phyloP scores from a whole-genome alignment of 2,888 invertebrate species.

The Nesidiocoris tenuis region DNA sequence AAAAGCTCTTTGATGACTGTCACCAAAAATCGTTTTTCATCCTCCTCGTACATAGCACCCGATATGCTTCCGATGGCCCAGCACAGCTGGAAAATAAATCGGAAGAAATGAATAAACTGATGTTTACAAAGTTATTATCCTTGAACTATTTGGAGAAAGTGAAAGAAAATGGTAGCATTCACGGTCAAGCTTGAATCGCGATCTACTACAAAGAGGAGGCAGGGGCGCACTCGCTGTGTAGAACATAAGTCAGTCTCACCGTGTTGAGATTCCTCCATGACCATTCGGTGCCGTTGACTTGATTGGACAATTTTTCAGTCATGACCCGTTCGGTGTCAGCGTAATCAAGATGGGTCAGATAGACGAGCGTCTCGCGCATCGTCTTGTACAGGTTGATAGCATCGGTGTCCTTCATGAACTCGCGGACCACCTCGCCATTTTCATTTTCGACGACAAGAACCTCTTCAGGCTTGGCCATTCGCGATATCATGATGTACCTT shows the following conservation, averaged over 20 bases:
- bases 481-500: slow-evolving; percentile 95
- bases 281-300: slow-evolving; percentile 98
- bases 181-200: too few species aligned
- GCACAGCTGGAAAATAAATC: slow-evolving; percentile 65
- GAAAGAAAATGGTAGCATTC: too few species aligned
- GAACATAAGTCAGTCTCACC: too few species aligned
- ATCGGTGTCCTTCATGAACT: slow-evolving; percentile 99
- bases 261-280: slow-evolving; percentile 99
- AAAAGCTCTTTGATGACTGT: slow-evolving; percentile 97
- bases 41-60: slow-evolving; percentile 98
- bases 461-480: slow-evolving; percentile 99
- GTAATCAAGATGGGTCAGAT: slow-evolving; percentile 97
- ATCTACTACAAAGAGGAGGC: too few species aligned
- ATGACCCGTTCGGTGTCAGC: slow-evolving; percentile 97
- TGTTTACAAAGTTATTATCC: too few species aligned
- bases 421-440: slow-evolving; percentile 97
- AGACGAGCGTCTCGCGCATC: slow-evolving; percentile 97
- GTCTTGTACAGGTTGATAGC: slow-evolving; percentile 99
- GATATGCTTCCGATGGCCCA: slow-evolving; percentile 99
- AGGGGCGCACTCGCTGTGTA: too few species aligned
- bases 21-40: slow-evolving; percentile 97
- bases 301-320: slow-evolving; percentile 97
- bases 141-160: background rate
- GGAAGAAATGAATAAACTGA: too few species aligned
- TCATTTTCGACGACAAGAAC: slow-evolving; percentile 99